Conservation (phyloP, 2,888 invertebrate species). For the Lampropteryx suffumata region DNA sequence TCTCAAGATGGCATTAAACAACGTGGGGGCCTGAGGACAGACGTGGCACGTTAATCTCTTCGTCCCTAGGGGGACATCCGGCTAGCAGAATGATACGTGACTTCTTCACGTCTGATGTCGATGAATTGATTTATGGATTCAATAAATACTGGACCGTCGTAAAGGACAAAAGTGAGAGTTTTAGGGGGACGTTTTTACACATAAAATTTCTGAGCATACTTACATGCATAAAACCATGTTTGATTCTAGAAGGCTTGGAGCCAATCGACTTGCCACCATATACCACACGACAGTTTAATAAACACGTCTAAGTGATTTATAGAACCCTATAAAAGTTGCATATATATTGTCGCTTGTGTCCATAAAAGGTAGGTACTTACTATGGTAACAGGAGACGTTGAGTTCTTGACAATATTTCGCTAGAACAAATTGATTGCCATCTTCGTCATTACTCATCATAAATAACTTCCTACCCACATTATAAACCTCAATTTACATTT, state of each 20-base stretch:
- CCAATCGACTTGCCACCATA: too few species aligned
- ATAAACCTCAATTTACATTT: conserved; percentile 7
- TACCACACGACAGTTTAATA: too few species aligned
- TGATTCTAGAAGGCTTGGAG: too few species aligned
- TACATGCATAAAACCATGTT: too few species aligned
- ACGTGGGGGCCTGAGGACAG: conserved; percentile 66
- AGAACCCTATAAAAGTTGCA: too few species aligned
- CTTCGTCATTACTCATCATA: conserved; percentile 1
- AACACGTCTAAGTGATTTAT: too few species aligned
- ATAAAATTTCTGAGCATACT: too few species aligned
- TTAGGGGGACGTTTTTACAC: background rate
- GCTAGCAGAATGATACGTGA: conserved; percentile 59
- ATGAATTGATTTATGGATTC: conserved; percentile 50
- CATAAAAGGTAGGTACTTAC: too few species aligned
- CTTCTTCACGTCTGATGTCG: conserved; percentile 55
- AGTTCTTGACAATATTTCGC: background rate
- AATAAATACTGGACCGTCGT: conserved; percentile 30
- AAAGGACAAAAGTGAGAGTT: conserved; percentile 8
- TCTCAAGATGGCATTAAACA: conserved; percentile 65
- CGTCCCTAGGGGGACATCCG: conserved; percentile 67
- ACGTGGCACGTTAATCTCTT: conserved; percentile 73
- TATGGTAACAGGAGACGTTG: background rate
- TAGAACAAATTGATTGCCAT: background rate
- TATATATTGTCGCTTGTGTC: too few species aligned
- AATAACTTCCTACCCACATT: background rate